Conservation (phyloP, 2,888 invertebrate genomes). For the Drosophila antonietae region DNA sequence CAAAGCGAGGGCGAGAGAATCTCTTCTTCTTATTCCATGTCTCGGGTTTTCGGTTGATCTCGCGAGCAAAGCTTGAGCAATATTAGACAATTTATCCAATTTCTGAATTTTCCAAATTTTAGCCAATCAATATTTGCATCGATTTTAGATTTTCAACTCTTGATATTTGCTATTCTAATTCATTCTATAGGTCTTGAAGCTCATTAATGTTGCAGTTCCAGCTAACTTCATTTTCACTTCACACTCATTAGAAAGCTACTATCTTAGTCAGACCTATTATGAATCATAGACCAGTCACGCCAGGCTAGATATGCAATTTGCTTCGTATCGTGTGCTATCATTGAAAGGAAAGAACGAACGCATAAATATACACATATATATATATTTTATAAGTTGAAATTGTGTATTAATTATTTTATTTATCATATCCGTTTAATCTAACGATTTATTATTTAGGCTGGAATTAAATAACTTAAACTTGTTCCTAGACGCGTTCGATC, state of each 20-base stretch:
- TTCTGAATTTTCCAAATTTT: too few species aligned
- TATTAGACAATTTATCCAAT: too few species aligned
- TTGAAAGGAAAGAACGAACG: slow-evolving; percentile 1
- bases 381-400: slow-evolving; percentile 54
- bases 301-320: not conserved
- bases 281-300: slow-evolving; percentile 4
- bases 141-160: too few species aligned
- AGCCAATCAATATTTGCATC: too few species aligned
- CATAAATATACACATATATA: not conserved
- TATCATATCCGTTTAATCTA: slow-evolving; percentile 77
- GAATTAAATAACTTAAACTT: slow-evolving; percentile 79
- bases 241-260: not conserved
- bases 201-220: too few species aligned
- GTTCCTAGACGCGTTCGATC: slow-evolving; percentile 62
- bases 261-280: not conserved
- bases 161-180: too few species aligned
- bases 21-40: too few species aligned
- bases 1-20: too few species aligned
- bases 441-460: slow-evolving; percentile 79
- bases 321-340: not conserved
- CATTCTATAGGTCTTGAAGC: too few species aligned
- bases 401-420: slow-evolving; percentile 78
- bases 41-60: too few species aligned
- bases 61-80: too few species aligned
- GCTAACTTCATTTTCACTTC: too few species aligned